Evolutionary conservation across 2,113 vertebrate genomes (phyloP).

Genomic region (Rattus norvegicus): GRCr8 NC_086026.1:55971001-55971500

Average conservation of each 20-base stretch:
- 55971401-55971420: conserved; percentile 87
- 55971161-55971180: conserved; percentile 47
- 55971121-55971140: neutral
- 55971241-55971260: conserved; percentile 45
- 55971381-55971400: conserved; percentile 84
- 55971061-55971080: neutral
- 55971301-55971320: conserved; percentile 78
- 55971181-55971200: neutral
- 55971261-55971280: conserved; percentile 47
- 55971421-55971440: conserved; percentile 81
- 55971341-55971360: conserved; percentile 85
- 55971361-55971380: conserved; percentile 85
- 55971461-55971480: conserved; percentile 78
- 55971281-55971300: neutral
- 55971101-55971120: neutral
- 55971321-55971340: conserved; percentile 82
- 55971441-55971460: conserved; percentile 83
- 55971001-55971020: neutral
- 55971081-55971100: neutral
- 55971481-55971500: conserved; percentile 85
- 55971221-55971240: conserved; percentile 51
- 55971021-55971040: neutral
- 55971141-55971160: neutral
- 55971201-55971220: conserved; percentile 49
- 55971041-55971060: neutral